A percentile compares a stretch with the other conserved stretches of the same genome.
phyloP scores from a whole-genome alignment of 2,113 vertebrate genomes.

The Bufo bufo region DNA sequence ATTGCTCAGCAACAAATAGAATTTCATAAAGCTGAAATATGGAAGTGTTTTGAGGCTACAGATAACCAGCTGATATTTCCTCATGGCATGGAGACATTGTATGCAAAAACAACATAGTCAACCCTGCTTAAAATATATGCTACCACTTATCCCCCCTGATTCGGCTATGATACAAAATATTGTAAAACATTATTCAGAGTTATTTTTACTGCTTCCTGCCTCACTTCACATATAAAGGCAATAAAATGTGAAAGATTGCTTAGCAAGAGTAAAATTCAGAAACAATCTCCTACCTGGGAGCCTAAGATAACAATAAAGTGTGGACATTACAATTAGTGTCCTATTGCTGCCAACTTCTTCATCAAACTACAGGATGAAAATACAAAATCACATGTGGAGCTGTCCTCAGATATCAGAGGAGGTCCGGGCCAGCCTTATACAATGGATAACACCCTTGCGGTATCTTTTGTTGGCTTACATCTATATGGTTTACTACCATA shows the following conservation, averaged over 20 bases:
- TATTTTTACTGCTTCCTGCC: not conserved
- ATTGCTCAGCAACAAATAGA: not conserved
- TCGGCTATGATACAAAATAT: not conserved
- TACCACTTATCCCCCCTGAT: not conserved
- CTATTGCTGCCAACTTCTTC: not conserved
- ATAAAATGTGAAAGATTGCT: not conserved
- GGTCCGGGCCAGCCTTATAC: not conserved
- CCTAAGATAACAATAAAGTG: not conserved
- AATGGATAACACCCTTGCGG: not conserved
- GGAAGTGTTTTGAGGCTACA: not conserved
- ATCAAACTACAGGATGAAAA: not conserved
- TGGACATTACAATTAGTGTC: not conserved
- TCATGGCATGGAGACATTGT: not conserved
- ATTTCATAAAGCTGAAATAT: not conserved
- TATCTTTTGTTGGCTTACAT: not conserved
- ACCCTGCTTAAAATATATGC: not conserved
- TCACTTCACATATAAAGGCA: not conserved
- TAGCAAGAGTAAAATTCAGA: not conserved
- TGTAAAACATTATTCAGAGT: conserved; percentile 2
- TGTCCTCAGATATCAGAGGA: not conserved
- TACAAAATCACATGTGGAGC: not conserved
- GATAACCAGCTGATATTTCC: conserved; percentile 5
- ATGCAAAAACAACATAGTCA: not conserved
- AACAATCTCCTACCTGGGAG: not conserved
- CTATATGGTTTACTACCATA: too few species aligned